Evolutionary conservation across 2,888 invertebrate genomes (phyloP), one percentile per base, ranked within the genome.

Genomic region (Epiblema foenella): DNA sequence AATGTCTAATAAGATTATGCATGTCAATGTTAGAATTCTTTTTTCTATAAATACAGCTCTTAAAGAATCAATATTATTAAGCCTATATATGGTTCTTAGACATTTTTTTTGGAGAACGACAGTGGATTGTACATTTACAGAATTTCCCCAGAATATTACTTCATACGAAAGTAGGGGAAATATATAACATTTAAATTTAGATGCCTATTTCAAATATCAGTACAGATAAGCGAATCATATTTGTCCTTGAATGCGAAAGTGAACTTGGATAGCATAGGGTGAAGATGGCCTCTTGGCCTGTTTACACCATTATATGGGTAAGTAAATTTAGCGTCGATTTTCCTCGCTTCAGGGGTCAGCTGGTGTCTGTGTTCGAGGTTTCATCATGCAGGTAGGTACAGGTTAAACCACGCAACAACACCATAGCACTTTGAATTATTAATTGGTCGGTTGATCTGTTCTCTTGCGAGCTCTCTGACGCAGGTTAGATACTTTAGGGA

Each of bases 401-500:
- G 54, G 37, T 65, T 69, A 33, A 59, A 54, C 69, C 49, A 59
- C 46, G 54, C 59, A 29, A 64, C 54, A 42, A 64, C 33, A 56
- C 29, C 57, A 37, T 15, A 54, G 56, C 49, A 56, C 0, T 66
- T 56, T 54, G 29, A 29, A 39, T 67, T 67, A 51, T 57, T 67
- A 51, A 71, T 66, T 56, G 54, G 49, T 51, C 12, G 54, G 29
- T 56, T 33, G 49, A 46, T 71, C 29, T 56, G 64, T 29, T 63
- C 69, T 72, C 80, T 85, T 88, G 83, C 81, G 79, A 77, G 77
- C 77, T 79, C 75, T 76, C 78, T 84, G 78, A 83, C 78, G 78
- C 78, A 79, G 77, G 77, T 79, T 39, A 77, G 77, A 77, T 77
- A 80, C 78, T 82, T 81, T 77, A 81, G 78, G 81, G 78, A 80